Base-by-base conservation (phyloP, 1,140 invertebrate species). In the Scaptomyza graminum region DNA sequence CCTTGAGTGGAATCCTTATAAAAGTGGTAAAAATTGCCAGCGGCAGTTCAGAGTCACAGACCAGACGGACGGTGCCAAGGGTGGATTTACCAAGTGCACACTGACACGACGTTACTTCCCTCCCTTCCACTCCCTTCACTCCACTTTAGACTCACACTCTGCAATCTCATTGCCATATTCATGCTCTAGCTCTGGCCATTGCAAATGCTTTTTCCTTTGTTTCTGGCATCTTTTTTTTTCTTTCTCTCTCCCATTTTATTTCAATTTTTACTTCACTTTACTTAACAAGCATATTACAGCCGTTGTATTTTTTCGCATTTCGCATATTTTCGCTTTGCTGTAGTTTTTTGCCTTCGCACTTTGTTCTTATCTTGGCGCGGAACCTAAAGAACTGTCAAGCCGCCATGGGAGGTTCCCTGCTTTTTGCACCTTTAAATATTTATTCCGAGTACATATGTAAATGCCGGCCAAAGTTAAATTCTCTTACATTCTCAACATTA, bases 1-100 rank as follows among this genome's bases (percentile, higher is more conserved):
- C 81, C 78, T 82, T 81, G 82, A 78, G 74, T 75, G 71, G 82
- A 87, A 88, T 87, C 82, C 82, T 88, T 87, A 87, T 46, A 87
- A 87, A 85, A 88, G 82, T 85, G 82, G 83, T 82, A 88, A 88
- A 85, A 79, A 71, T 82, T 76, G 74, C 82, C 83, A 59, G 67
- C 57, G 81, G 74, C 81, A 51, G 65, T 7, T 65, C 18, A 22
- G 18, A 22, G 74, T 74, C 67, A 63, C 65, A 41, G 46, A 57
- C 67, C 60, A 56, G 49, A 46, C 56, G 39, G 3, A 28, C 28
- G 28, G 28, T 67, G 69, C 66, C 69, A 87, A 77, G 82, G 82
- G 82, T 85, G 78, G 82, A 87, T 87, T 69, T 66, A 56, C 80
- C 80, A 83, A 79, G 80, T 79, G 76, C 79, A 79, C 64, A 79